phyloP scores from a whole-genome alignment of 2,888 invertebrate genomes.

The Lasioglossum lativentre region DNA sequence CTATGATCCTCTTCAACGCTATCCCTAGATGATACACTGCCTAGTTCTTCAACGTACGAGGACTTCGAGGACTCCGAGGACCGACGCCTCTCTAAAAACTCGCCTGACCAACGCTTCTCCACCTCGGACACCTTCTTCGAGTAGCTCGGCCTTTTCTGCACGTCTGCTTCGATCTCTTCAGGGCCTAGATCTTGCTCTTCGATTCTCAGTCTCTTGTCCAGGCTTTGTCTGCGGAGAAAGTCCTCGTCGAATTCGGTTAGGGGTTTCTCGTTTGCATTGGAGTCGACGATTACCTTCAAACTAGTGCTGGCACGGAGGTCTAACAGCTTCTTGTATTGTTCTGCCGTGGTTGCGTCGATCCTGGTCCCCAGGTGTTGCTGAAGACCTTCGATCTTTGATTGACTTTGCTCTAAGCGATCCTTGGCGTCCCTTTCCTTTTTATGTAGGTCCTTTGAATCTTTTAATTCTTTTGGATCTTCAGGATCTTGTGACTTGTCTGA shows the following conservation, averaged over 20 bases:
- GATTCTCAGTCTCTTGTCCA: conserved; percentile 74
- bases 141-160: conserved; percentile 65
- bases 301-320: conserved; percentile 49
- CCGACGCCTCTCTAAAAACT: conserved; percentile 75
- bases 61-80: conserved; percentile 81
- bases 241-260: conserved; percentile 74
- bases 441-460: background rate
- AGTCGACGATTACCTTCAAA: conserved; percentile 40
- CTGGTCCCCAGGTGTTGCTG: conserved; percentile 77
- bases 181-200: conserved; percentile 73
- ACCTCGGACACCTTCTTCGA: conserved; percentile 78
- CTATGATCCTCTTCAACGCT: conserved; percentile 65
- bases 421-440: conserved; percentile 56
- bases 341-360: conserved; percentile 76
- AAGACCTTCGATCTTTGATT: conserved; percentile 75
- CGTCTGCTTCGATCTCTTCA: conserved; percentile 40
- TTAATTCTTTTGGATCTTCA: background rate
- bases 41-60: conserved; percentile 80
- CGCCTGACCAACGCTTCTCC: conserved; percentile 81
- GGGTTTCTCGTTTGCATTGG: conserved; percentile 62
- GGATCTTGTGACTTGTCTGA: background rate
- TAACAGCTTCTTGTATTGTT: conserved; percentile 75
- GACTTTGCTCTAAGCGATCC: conserved; percentile 73
- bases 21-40: conserved; percentile 78
- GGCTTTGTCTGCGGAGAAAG: conserved; percentile 75